phyloP scores from a whole-genome alignment of 2,113 vertebrate genomes.

The Verasper variegatus region DNA sequence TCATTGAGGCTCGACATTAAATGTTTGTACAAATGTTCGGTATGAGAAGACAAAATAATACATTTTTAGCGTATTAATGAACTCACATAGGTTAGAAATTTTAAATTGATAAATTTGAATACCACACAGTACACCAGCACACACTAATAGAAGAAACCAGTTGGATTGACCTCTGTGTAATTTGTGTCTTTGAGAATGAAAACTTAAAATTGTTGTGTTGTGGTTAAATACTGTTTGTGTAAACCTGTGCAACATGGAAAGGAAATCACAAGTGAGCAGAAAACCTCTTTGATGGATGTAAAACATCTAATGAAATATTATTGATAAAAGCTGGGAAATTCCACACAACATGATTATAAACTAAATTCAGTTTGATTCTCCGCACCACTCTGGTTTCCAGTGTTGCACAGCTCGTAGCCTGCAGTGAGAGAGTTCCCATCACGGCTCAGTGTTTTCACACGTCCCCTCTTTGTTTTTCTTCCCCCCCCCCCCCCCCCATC shows the following conservation, averaged over 20 bases:
- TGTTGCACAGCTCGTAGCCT: conserved; percentile 50
- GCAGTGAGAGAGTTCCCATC: conserved; percentile 2
- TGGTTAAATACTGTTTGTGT: conserved; percentile 44
- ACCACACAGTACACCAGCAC: background rate
- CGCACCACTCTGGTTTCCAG: conserved; percentile 51
- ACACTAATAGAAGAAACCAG: conserved; percentile 54
- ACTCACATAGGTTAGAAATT: background rate
- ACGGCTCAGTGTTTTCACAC: conserved; percentile 37
- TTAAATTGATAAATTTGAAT: background rate
- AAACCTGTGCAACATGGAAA: conserved; percentile 67
- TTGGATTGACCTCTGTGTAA: conserved; percentile 78
- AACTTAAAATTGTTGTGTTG: conserved; percentile 37
- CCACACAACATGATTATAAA: background rate
- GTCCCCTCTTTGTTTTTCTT: conserved; percentile 28
- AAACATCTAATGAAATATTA: background rate
- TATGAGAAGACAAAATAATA: background rate
- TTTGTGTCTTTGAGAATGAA: conserved; percentile 76
- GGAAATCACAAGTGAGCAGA: conserved; percentile 56
- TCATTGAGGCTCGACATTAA: background rate
- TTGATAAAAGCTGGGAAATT: background rate
- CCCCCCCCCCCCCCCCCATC: background rate
- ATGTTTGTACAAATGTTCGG: background rate
- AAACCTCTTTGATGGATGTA: background rate
- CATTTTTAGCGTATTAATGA: background rate
- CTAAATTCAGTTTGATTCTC: background rate